Conservation (phyloP, 2,888 invertebrate species). For the Aromia moschata region DNA sequence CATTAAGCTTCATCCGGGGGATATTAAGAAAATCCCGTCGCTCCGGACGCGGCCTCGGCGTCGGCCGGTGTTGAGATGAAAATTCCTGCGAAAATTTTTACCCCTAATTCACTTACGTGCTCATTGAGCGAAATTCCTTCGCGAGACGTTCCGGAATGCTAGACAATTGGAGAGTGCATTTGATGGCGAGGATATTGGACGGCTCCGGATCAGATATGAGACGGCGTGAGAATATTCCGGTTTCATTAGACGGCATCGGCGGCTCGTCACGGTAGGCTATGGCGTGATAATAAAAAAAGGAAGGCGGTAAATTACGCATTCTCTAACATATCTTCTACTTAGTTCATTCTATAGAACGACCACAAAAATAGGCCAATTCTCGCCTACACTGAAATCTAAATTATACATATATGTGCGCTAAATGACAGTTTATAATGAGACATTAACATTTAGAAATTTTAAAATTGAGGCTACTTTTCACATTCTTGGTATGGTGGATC, state of each 20-base stretch:
- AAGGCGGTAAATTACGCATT: too few relatives aligned
- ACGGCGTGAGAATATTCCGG: conserved; percentile 9
- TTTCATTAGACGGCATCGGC: conserved; percentile 6
- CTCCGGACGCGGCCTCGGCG: background rate
- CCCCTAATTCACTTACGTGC: conserved; percentile 53
- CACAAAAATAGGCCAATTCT: too few relatives aligned
- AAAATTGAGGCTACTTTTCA: too few relatives aligned
- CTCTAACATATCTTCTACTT: too few relatives aligned
- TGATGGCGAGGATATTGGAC: conserved; percentile 5
- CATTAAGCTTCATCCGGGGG: conserved; percentile 1
- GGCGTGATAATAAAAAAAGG: too few relatives aligned
- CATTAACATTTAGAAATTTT: too few relatives aligned
- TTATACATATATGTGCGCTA: too few relatives aligned
- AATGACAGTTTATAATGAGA: too few relatives aligned
- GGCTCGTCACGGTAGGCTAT: too few relatives aligned
- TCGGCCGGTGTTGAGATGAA: conserved; percentile 39
- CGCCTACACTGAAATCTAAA: too few relatives aligned
- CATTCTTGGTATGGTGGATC: too few relatives aligned
- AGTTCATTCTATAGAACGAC: too few relatives aligned
- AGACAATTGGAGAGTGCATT: conserved; percentile 45
- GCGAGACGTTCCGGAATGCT: conserved; percentile 40
- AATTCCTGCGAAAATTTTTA: conserved; percentile 54
- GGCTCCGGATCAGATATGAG: conserved; percentile 4
- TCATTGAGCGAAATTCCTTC: conserved; percentile 50
- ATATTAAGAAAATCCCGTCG: conserved; percentile 15